A percentile compares a stretch with the other conserved stretches of the same genome.
Conservation (phyloP, 2,113 vertebrate species). For the Cariama cristata region DNA sequence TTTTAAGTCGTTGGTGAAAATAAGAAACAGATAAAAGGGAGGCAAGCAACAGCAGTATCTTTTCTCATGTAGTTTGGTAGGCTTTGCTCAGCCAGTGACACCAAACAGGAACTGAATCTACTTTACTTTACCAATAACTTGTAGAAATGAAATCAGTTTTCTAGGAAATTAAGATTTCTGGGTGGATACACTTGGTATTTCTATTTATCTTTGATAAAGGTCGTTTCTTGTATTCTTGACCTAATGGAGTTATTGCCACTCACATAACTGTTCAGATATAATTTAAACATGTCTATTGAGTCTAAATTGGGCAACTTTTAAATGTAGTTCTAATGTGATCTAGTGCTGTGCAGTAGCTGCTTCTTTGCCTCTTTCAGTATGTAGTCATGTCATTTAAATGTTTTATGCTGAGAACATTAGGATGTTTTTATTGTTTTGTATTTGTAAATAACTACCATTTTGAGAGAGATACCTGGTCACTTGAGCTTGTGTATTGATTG, state of each 20-base stretch:
- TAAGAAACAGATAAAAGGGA: not conserved
- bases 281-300: not conserved
- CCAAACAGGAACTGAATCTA: not conserved
- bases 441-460: not conserved
- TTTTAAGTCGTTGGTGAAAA: not conserved
- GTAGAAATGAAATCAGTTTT: not conserved
- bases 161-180: not conserved
- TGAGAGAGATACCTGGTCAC: not conserved
- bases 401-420: rapidly evolving
- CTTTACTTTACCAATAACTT: not conserved
- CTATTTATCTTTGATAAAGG: not conserved
- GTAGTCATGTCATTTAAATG: rapidly evolving
- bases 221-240: not conserved
- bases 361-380: not conserved
- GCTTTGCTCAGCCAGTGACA: not conserved
- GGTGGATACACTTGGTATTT: not conserved
- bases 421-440: not conserved
- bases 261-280: not conserved
- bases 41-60: not conserved
- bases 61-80: not conserved
- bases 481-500: not conserved
- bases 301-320: not conserved
- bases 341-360: not conserved
- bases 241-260: not conserved
- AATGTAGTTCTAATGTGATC: not conserved